Percentiles rank a stretch among this genome's conserved stretches.
These are phyloP conservation scores for Euphydryas editha DNA, from an alignment of 2,888 invertebrate species.

Conservation along the genomic window DNA sequence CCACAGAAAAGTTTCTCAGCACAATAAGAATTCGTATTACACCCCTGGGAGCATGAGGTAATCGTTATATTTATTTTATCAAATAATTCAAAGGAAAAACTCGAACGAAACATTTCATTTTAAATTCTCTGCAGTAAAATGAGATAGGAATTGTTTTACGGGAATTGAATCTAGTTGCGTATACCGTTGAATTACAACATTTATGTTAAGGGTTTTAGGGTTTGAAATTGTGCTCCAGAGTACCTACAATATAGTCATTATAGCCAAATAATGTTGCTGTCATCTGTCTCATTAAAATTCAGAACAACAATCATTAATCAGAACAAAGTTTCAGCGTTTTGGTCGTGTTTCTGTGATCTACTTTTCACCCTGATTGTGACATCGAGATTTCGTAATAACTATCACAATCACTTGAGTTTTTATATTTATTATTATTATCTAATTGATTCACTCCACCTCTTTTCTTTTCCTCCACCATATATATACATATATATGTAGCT, in stretches of 20 bases:
- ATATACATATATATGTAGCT: no score
- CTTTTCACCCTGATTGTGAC: not conserved
- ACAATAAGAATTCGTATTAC: conserved; percentile 19
- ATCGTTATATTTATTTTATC: conserved; percentile 27
- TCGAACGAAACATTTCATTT: conserved; percentile 28
- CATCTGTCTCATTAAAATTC: conserved; percentile 32
- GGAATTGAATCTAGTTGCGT: not conserved
- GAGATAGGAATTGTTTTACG: conserved; percentile 10
- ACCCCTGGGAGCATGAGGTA: conserved; percentile 22
- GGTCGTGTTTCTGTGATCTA: conserved; percentile 17
- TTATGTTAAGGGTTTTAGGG: not conserved
- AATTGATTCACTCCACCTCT: no score
- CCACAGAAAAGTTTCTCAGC: conserved; percentile 15
- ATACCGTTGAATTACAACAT: not conserved
- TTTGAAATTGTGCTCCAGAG: not conserved
- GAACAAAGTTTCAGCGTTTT: conserved; percentile 23
- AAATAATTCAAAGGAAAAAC: conserved; percentile 25
- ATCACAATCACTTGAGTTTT: no score
- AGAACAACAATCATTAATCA: conserved; percentile 29
- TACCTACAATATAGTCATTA: not conserved
- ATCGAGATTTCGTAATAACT: not conserved
- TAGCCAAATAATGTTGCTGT: conserved; percentile 16
- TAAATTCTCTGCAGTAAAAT: conserved; percentile 13
- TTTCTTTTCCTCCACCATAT: no score
- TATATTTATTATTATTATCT: no score